Conservation (phyloP, 2,888 invertebrate genomes). For the Tetramorium bicarinatum region DNA sequence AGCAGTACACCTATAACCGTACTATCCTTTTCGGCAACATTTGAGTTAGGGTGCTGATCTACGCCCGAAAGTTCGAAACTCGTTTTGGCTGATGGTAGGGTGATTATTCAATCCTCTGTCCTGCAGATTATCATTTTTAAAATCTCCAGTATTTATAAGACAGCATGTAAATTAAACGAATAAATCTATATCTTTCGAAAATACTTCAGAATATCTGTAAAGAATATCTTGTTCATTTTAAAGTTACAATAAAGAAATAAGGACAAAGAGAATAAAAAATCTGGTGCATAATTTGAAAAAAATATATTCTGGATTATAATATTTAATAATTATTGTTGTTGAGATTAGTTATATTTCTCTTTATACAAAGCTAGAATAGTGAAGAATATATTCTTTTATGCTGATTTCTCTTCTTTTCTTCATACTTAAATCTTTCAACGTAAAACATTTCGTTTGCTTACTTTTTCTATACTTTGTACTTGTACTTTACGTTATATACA, state of each 20-base stretch:
- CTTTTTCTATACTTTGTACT: neutral
- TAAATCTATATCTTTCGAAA: neutral
- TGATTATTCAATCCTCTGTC: neutral
- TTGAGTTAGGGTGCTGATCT: conserved; percentile 35
- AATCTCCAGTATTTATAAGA: neutral
- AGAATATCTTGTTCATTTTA: neutral
- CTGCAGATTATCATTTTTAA: neutral
- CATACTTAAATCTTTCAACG: too few species aligned
- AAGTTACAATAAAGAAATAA: neutral
- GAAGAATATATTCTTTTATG: neutral
- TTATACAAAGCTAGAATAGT: neutral
- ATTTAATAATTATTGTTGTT: neutral
- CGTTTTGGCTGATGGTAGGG: neutral
- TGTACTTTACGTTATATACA: neutral
- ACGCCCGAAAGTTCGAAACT: conserved; percentile 29
- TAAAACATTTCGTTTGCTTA: neutral
- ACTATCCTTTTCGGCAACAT: conserved; percentile 71
- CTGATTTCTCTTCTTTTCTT: neutral
- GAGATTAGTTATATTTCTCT: neutral
- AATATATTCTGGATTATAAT: neutral
- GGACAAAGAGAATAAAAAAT: neutral
- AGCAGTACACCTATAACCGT: conserved; percentile 61
- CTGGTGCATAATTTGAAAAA: neutral
- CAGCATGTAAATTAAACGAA: neutral
- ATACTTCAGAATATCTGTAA: neutral